phyloP scores from a whole-genome alignment of 2,113 vertebrate species.

The Peromyscus californicus region DNA sequence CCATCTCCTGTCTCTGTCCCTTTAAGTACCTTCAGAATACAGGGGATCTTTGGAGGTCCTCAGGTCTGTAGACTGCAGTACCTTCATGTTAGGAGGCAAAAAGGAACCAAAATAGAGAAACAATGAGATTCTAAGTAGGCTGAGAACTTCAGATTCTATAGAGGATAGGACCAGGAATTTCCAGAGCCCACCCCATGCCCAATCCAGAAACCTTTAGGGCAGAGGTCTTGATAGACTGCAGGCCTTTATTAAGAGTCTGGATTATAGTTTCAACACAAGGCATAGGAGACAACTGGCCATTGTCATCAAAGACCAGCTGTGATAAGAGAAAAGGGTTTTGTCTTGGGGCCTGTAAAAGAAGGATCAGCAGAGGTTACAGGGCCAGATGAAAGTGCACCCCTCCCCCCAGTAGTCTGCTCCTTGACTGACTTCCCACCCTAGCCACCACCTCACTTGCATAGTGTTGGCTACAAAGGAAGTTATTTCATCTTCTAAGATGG shows the following conservation, averaged over 20 bases:
- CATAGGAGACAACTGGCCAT: slow-evolving; percentile 80
- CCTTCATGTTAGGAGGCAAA: slow-evolving; percentile 50
- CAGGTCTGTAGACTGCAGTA: slow-evolving; percentile 63
- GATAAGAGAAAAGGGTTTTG: slow-evolving; percentile 83
- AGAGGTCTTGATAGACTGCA: slow-evolving; percentile 80
- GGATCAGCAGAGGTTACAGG: background rate
- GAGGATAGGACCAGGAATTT: background rate
- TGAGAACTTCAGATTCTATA: background rate
- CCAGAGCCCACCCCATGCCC: background rate
- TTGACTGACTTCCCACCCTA: background rate
- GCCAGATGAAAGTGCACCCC: background rate
- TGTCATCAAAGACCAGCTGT: slow-evolving; percentile 84
- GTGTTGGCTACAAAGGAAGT: slow-evolving; percentile 83
- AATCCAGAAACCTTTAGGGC: slow-evolving; percentile 85
- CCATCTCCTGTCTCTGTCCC: background rate
- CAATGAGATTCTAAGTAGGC: background rate
- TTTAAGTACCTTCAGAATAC: slow-evolving; percentile 72
- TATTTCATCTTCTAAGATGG: slow-evolving; percentile 83
- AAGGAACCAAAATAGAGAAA: slow-evolving; percentile 52
- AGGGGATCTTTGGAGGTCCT: slow-evolving; percentile 39
- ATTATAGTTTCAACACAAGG: slow-evolving; percentile 86
- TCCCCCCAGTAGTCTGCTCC: background rate
- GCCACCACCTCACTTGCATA: slow-evolving; percentile 87
- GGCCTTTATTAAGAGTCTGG: slow-evolving; percentile 78
- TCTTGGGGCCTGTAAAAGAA: slow-evolving; percentile 64